Conservation (phyloP, 1,140 invertebrate species). For the Solen grandis region DNA sequence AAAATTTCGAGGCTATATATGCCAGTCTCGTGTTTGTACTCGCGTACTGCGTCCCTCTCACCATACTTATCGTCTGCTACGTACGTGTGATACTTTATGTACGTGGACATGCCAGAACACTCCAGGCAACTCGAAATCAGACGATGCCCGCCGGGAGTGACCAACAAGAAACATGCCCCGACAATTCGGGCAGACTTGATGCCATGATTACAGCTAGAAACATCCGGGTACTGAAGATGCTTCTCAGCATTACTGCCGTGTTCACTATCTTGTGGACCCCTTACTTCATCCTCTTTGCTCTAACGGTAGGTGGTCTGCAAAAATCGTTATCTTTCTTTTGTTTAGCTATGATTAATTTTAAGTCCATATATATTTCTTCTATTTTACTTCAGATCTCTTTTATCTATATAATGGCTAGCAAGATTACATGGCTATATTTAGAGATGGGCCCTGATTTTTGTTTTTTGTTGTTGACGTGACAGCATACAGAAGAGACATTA, state of each 20-base stretch:
- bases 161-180: background rate
- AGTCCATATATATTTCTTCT: background rate
- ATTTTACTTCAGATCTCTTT: background rate
- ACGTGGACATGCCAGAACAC: background rate
- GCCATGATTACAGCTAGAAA: background rate
- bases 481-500: too few relatives aligned
- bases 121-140: background rate
- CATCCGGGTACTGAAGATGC: conserved; percentile 23
- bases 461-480: background rate
- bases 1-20: conserved; percentile 48
- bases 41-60: conserved; percentile 13
- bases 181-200: too few relatives aligned
- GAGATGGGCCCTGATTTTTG: background rate
- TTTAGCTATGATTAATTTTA: background rate
- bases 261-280: conserved; percentile 43
- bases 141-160: background rate
- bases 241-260: background rate
- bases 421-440: background rate
- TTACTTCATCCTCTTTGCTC: conserved; percentile 36
- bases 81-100: conserved; percentile 7
- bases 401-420: background rate
- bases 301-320: conserved; percentile 8
- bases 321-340: background rate
- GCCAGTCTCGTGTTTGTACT: conserved; percentile 9
- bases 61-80: conserved; percentile 32